Evolutionary conservation across 2,888 invertebrate species (phyloP), one percentile per base, ranked within the genome.

Genomic region (Spilosoma lubricipeda): DNA sequence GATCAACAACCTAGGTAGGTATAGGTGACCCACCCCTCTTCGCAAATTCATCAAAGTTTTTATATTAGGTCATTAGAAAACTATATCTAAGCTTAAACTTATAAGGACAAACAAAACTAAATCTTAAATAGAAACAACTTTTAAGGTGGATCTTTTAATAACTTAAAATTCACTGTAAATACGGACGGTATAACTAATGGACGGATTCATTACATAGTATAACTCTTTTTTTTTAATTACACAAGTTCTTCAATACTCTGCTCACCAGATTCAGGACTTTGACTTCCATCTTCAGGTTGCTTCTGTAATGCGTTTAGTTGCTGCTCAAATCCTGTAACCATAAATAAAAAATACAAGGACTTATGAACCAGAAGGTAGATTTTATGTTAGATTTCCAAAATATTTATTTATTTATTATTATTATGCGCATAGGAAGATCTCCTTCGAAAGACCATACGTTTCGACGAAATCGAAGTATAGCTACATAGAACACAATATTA

Each of bases 161-260:
- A 39, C 48, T 65, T 52, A 66, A 13, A 11, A 56, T 33, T 70
- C n/a, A 66, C 71, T 52, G 23, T 36, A 18, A 68, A 48, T 27
- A 67, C 15, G 80, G 84, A 84, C 78, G 84, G 77, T 30, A 79
- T 36, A 23, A 63, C 0, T 30, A 18, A 30, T 68, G 75, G 80
- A 77, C 73, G 70, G 76, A 76, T 11, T 56, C n/a, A 30, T 67
- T 67, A n/a, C 27, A 71, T 39, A 52, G 27, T 11, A 4, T 39
- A 27, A 27, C 15, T 30, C 66, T 13, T 48, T 15, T n/a, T n/a
- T 64, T 67, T 27, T 48, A 33, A 48, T 86, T 87, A 95, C 39
- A 95, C 91, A 63, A 90, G 87, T 92, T 95, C 95, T 90, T 95
- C 95, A 72, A 95, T 92, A 80, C 95, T 95, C 79, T 93, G 95